These are phyloP conservation scores for Dryobota labecula DNA, from an alignment of 2,888 invertebrate species.

Conservation along the genomic window DNA sequence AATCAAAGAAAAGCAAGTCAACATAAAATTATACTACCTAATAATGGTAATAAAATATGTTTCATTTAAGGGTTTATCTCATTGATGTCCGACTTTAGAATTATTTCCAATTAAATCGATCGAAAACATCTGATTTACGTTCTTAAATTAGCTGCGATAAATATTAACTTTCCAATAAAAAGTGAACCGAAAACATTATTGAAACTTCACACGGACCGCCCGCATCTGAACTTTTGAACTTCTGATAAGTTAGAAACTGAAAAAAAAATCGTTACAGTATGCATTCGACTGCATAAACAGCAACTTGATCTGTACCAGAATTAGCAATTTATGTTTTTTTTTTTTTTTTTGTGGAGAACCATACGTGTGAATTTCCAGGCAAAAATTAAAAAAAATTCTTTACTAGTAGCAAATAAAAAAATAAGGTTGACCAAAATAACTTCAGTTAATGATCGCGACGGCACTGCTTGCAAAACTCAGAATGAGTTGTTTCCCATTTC, in stretches of 20 bases:
- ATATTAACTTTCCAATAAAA: neutral
- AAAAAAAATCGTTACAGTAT: neutral
- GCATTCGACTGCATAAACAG: neutral
- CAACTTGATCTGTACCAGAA: neutral
- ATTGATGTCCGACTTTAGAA: no score
- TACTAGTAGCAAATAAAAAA: neutral
- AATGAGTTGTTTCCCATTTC: neutral
- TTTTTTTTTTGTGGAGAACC: no score
- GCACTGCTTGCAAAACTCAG: neutral
- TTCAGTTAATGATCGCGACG: neutral
- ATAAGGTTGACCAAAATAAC: constrained; percentile 17
- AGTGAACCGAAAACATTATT: constrained; percentile 12
- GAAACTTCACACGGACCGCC: constrained; percentile 24
- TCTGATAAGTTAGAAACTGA: constrained; percentile 17
- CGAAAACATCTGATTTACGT: no score
- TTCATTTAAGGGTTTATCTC: no score
- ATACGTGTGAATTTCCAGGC: no score
- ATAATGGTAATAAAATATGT: no score
- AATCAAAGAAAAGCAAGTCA: no score
- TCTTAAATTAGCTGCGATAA: neutral
- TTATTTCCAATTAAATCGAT: no score
- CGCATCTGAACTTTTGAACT: constrained; percentile 52
- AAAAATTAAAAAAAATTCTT: no score
- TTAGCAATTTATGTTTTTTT: no score
- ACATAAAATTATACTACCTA: no score